A percentile compares a stretch with the other conserved stretches of the same genome.
phyloP scores from a whole-genome alignment of 2,888 invertebrate genomes.

The Orgyia antiqua region DNA sequence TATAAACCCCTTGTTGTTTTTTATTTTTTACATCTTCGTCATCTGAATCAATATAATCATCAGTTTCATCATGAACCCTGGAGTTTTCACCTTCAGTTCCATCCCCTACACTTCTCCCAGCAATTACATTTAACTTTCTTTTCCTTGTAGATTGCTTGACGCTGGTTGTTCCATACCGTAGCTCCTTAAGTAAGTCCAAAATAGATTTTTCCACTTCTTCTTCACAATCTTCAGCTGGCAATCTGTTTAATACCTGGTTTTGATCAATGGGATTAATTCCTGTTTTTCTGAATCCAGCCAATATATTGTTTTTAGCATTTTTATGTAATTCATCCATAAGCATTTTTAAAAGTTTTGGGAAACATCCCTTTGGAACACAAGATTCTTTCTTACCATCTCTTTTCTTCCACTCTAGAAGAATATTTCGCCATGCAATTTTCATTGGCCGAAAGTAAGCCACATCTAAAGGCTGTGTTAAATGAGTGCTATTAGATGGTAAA shows the following conservation, averaged over 20 bases:
- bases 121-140: slow-evolving; percentile 4
- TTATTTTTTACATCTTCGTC: too few relatives aligned
- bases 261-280: too few relatives aligned
- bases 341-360: too few relatives aligned
- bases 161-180: slow-evolving; percentile 2
- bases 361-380: too few relatives aligned
- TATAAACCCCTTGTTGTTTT: too few relatives aligned
- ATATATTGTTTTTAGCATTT: too few relatives aligned
- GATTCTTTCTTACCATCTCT: too few relatives aligned
- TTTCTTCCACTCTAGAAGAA: slow-evolving; percentile 1
- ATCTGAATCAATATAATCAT: too few relatives aligned
- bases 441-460: slow-evolving; percentile 1
- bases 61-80: too few relatives aligned
- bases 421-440: slow-evolving; percentile 4
- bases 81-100: not conserved
- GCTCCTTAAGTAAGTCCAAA: slow-evolving; percentile 4
- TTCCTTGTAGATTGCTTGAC: slow-evolving; percentile 1
- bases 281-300: too few relatives aligned
- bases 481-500: slow-evolving; percentile 1
- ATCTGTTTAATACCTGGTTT: too few relatives aligned
- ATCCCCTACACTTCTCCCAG: slow-evolving; percentile 3
- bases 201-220: slow-evolving; percentile 8
- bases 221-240: slow-evolving; percentile 1
- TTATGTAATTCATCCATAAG: too few relatives aligned
- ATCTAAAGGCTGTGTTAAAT: slow-evolving; percentile 5